A percentile compares a stretch with the other conserved stretches of the same genome.
Evolutionary conservation across 2,888 invertebrate species (phyloP).

Genomic region (Apodemia hepburni): DNA sequence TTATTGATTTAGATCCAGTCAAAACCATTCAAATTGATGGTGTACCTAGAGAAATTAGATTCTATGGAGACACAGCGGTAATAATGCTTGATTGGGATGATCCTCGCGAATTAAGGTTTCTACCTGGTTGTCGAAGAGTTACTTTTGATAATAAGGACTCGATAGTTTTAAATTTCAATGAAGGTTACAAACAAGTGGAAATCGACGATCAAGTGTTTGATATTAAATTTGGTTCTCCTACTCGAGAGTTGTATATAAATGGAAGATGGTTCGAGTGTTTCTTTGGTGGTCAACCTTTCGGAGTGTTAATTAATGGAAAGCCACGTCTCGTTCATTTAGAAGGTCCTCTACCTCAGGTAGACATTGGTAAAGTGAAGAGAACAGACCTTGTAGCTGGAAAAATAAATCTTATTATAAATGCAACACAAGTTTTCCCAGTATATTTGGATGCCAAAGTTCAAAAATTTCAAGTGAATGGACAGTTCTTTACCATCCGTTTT

Average conservation of each 20-base stretch:
- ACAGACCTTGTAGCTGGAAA: constrained; percentile 92
- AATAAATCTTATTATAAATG: constrained; percentile 91
- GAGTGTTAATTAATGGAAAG: constrained; percentile 89
- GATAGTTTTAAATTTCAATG: constrained; percentile 82
- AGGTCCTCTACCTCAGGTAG: constrained; percentile 96
- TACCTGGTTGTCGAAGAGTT: constrained; percentile 87
- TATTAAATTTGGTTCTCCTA: constrained; percentile 94
- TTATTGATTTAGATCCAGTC: constrained; percentile 82
- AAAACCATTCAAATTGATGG: constrained; percentile 92
- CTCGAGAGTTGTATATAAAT: constrained; percentile 94
- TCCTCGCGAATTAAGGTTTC: constrained; percentile 91
- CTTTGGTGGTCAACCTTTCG: constrained; percentile 93
- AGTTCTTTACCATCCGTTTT: constrained; percentile 88
- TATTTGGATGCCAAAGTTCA: constrained; percentile 92
- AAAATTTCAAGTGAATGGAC: constrained; percentile 86
- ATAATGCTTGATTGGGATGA: constrained; percentile 93
- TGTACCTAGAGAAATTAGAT: constrained; percentile 89
- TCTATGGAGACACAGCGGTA: constrained; percentile 91
- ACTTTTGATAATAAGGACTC: constrained; percentile 89
- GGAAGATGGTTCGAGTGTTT: constrained; percentile 94
- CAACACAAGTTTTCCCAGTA: constrained; percentile 87
- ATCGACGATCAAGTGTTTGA: constrained; percentile 87
- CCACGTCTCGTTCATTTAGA: constrained; percentile 90
- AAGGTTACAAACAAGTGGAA: constrained; percentile 85
- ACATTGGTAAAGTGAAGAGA: constrained; percentile 89